A percentile compares a stretch with the other conserved stretches of the same genome.
Conservation (phyloP, 2,113 vertebrate genomes). For the Steatornis caripensis region DNA sequence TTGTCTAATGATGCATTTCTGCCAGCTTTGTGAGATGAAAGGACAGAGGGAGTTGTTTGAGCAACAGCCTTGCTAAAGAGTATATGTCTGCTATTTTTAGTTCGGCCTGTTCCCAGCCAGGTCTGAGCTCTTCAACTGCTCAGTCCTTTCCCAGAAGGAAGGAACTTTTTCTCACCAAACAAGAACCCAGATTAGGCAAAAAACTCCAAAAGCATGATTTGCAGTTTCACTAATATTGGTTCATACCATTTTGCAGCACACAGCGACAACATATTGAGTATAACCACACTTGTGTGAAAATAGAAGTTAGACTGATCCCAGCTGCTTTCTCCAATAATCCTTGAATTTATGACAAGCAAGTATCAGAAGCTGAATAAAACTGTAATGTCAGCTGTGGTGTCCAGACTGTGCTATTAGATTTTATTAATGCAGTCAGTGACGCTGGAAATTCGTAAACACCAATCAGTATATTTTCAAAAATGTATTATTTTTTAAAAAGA, state of each 20-base stretch:
- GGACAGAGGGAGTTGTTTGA: not conserved
- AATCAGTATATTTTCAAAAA: not conserved
- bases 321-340: not conserved
- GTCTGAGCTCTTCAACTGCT: not conserved
- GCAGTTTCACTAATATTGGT: not conserved
- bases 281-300: not conserved
- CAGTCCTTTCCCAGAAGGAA: not conserved
- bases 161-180: not conserved
- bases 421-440: not conserved
- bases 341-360: not conserved
- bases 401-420: not conserved
- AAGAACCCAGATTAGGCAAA: not conserved
- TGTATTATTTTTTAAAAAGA: not conserved
- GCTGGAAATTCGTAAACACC: not conserved
- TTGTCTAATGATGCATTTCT: not conserved
- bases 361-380: not conserved
- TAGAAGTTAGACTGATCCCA: not conserved
- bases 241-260: not conserved
- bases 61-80: not conserved
- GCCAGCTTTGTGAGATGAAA: not conserved
- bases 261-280: not conserved
- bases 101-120: not conserved
- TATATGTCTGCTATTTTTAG: not conserved
- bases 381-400: not conserved
- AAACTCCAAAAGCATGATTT: not conserved